Evolutionary conservation across 2,888 invertebrate species (phyloP).

Genomic region (Brachyptera risi): DNA sequence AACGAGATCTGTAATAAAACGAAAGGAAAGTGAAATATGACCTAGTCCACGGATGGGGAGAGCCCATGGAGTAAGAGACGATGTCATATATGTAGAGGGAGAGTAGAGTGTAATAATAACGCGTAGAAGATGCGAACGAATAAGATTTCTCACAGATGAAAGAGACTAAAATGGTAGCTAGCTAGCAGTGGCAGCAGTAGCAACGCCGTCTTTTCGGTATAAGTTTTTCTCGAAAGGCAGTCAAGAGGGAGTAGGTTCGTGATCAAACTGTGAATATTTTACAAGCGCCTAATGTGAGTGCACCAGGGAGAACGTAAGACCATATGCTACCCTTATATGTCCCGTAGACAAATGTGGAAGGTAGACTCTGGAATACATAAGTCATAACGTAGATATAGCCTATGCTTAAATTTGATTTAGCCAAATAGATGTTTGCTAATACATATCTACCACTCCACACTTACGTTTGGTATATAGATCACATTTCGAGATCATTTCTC

Average conservation of each 20-base stretch:
- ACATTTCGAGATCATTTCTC: too few species aligned
- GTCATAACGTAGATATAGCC: conserved; percentile 3
- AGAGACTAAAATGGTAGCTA: conserved; percentile 4
- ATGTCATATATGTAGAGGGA: conserved; percentile 2
- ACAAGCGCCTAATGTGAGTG: conserved; percentile 9
- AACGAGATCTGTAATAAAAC: conserved; percentile 28
- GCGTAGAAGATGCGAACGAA: not conserved
- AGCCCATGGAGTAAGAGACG: not conserved
- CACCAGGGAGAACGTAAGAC: not conserved
- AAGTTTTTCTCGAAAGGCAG: conserved; percentile 18
- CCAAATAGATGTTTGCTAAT: not conserved
- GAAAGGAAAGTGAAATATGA: conserved; percentile 31
- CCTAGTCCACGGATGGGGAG: not conserved
- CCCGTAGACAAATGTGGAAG: conserved; percentile 12
- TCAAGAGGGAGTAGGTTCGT: conserved; percentile 12
- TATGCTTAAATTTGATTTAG: conserved; percentile 17
- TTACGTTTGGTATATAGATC: too few species aligned
- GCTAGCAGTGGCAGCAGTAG: too few species aligned
- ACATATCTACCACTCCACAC: not conserved
- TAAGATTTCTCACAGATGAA: not conserved
- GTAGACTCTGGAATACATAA: conserved; percentile 10
- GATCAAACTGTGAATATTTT: conserved; percentile 20
- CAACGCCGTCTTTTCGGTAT: not conserved
- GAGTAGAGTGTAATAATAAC: not conserved
- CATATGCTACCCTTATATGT: conserved; percentile 4